A percentile compares a stretch with the other conserved stretches of the same genome.
Conservation (phyloP, 2,888 invertebrate species). For the Trissolcus japonicus region DNA sequence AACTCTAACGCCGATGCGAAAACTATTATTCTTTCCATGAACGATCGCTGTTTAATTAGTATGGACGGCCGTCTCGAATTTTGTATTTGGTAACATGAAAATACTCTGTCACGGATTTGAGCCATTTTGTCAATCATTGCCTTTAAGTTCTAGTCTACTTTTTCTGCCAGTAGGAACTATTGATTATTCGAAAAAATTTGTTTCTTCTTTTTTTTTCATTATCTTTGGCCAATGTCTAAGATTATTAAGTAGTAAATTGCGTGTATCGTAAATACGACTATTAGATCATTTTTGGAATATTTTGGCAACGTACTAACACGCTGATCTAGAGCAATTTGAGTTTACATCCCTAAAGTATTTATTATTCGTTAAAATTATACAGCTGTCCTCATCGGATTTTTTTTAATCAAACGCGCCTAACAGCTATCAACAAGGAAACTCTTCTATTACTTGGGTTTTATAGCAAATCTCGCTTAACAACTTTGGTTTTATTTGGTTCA, state of each 20-base stretch:
- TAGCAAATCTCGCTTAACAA: no score
- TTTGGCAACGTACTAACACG: constrained; percentile 52
- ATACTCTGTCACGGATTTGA: constrained; percentile 58
- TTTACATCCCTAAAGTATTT: constrained; percentile 45
- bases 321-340: constrained; percentile 51
- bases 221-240: constrained; percentile 56
- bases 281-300: constrained; percentile 49
- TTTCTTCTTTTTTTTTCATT: neutral
- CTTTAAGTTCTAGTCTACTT: constrained; percentile 15
- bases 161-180: constrained; percentile 54
- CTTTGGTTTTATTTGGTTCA: no score
- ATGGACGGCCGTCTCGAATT: constrained; percentile 57
- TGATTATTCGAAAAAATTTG: constrained; percentile 40
- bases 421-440: constrained; percentile 50
- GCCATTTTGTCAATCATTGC: constrained; percentile 36
- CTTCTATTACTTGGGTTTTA: constrained; percentile 31
- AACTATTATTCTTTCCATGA: constrained; percentile 57
- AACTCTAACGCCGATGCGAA: constrained; percentile 54
- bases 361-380: constrained; percentile 9
- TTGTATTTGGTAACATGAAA: constrained; percentile 55
- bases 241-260: constrained; percentile 53
- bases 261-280: constrained; percentile 52
- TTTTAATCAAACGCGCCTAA: constrained; percentile 48
- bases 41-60: constrained; percentile 54
- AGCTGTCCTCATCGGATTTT: constrained; percentile 36